Evolutionary conservation across 1,140 invertebrate species (phyloP), one percentile per base, ranked within the genome.

Genomic region (Xylocopa sonorina): DNA sequence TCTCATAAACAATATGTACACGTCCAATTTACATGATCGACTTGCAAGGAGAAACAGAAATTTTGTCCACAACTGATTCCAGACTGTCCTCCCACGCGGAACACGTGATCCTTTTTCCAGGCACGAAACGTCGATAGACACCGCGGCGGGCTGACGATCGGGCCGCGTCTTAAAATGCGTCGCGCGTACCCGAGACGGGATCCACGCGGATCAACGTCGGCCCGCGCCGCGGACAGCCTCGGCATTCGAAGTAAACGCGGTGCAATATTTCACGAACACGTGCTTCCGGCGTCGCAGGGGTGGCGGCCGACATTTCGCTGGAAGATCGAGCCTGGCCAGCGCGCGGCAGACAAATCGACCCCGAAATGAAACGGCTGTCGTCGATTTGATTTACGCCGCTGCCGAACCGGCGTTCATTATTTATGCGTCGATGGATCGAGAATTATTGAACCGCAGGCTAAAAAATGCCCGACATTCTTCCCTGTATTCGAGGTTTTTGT

Each of bases 281-380:
- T 85, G 83, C 72, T 80, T 82, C 84, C 80, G 80, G 38, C 53
- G 55, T 62, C 84, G 57, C n/a, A n/a, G n/a, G n/a, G n/a, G 64
- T 60, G 64, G 58, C 41, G 48, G 68, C 48, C 55, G 68, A 46
- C 55, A 79, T 81, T 84, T 85, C 83, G 82, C 76, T 76, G 67
- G 82, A 74, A 63, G 58, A 60, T 80, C 78, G 80, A 43, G 60
- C 50, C 75, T n/a, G n/a, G 71, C 57, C 82, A 32, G 83, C 48
- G 75, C 64, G 69, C 75, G 84, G 64, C 83, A 86, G 84, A 86
- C 84, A 86, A 86, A 87, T 87, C 84, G 84, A 86, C 84, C 84
- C 84, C 84, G 83, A 86, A 86, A 85, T 86, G 84, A 86, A 86
- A 86, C 81, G 84, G 76, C 83, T 83, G 84, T 86, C 84, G 84